Conservation (phyloP, 2,113 vertebrate genomes). For the Apodemus speciosus region DNA sequence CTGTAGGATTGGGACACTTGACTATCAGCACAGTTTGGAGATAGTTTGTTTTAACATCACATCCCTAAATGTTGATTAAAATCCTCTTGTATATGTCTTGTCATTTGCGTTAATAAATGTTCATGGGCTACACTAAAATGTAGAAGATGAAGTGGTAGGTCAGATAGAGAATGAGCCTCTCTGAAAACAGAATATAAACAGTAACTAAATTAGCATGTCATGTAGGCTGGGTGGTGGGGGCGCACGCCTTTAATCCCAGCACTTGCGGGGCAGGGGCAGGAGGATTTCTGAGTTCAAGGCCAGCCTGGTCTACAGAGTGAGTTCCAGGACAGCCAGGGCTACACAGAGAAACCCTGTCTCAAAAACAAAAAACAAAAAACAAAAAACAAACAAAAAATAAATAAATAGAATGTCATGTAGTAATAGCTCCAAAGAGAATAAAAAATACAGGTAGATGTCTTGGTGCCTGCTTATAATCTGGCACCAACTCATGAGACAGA, state of each 20-base stretch:
- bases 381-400: too few species aligned
- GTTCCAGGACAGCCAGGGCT: too few species aligned
- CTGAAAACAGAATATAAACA: background rate
- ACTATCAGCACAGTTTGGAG: slow-evolving; percentile 12
- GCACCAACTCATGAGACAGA: background rate
- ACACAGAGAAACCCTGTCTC: too few species aligned
- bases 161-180: background rate
- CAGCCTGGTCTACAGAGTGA: too few species aligned
- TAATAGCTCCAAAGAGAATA: background rate
- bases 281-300: too few species aligned
- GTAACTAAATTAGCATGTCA: background rate
- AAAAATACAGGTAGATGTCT: background rate
- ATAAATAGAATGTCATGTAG: too few species aligned
- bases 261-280: too few species aligned
- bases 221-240: too few species aligned
- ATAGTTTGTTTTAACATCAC: background rate
- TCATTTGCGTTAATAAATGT: slow-evolving; percentile 1
- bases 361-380: too few species aligned
- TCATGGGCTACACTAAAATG: background rate
- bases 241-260: too few species aligned
- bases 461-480: background rate
- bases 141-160: background rate
- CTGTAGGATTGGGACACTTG: background rate
- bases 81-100: background rate
- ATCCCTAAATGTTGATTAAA: background rate